Base-by-base conservation (phyloP, 2,888 invertebrate species). In the Notodonta dromedarius region DNA sequence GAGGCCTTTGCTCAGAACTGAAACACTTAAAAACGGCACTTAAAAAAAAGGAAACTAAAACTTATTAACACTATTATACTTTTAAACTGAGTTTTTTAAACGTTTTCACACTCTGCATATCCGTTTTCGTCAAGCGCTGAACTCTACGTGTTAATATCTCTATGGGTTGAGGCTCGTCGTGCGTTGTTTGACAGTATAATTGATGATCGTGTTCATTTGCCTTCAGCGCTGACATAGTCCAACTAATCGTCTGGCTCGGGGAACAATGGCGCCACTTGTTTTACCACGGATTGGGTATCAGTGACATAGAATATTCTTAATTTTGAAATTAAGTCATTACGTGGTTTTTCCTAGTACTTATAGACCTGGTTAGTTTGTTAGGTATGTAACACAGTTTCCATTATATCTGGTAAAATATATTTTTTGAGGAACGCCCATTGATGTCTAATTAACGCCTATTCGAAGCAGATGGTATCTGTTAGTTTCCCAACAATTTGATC, bases 121-220 rank as follows among this genome's bases (percentile, higher is more conserved):
- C 46, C 7, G 7, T 44, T 44, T n/a, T 44, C 44, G 7, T 44
- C 11, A 44, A 44, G 40, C 9, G 13, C 46, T 46, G 46, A 46
- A 46, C 46, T 46, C 46, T 46, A 46, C 46, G n/a, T 46, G 13
- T 52, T 50, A 50, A 52, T 52, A 52, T 12, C 12, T 52, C 52
- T 52, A 32, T 52, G 52, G 52, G 5, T 12, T 8, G 35, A 39
- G 54, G 6, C n/a, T 63, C 54, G 58, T 82, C 83, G 84, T 84
- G 83, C 67, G 70, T 70, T 62, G 72, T 79, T 83, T 82, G 87
- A 85, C 89, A 87, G 82, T 62, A 70, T 85, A 84, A 90, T 89
- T 87, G 86, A 90, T 89, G 84, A 82, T 76, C 72, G 65, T 58
- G 72, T 75, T 77, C 80, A 63, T 60, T 83, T 78, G 80, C 80